Conservation (phyloP, 2,888 invertebrate genomes). For the Anticlea derivata region DNA sequence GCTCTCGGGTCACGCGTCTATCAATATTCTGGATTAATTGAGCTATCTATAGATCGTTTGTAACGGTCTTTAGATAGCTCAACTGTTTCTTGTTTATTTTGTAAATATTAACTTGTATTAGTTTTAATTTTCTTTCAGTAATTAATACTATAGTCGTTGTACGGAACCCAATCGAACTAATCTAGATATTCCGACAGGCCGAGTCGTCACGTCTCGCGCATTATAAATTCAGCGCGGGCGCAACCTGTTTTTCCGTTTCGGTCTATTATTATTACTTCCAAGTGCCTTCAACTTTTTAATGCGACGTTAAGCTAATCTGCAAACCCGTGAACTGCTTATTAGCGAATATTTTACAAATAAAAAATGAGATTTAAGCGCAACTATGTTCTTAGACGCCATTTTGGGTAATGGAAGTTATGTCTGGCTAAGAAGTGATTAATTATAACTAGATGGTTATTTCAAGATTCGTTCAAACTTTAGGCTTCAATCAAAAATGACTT, state of each 20-base stretch:
- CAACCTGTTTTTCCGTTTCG: constrained; percentile 54
- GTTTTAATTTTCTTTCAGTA: no score
- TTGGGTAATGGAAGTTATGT: constrained; percentile 21
- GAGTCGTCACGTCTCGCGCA: constrained; percentile 53
- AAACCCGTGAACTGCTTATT: constrained; percentile 35
- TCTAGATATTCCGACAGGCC: constrained; percentile 53
- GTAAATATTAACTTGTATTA: no score
- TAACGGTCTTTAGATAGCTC: no score
- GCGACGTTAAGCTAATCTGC: constrained; percentile 34
- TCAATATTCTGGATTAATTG: no score
- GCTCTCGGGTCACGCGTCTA: no score
- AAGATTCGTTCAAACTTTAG: neutral
- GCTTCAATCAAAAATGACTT: constrained; percentile 5
- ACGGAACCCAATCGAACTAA: constrained; percentile 47
- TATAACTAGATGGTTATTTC: constrained; percentile 19
- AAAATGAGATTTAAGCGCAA: constrained; percentile 26
- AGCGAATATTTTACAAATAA: constrained; percentile 29
- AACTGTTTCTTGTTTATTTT: no score
- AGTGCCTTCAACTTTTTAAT: constrained; percentile 28
- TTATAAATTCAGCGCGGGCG: constrained; percentile 58
- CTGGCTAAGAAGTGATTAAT: constrained; percentile 23
- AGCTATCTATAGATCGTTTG: no score
- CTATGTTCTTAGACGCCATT: constrained; percentile 25
- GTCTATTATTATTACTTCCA: constrained; percentile 37
- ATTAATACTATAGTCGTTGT: no score